A percentile compares a stretch with the other conserved stretches of the same genome.
phyloP scores from a whole-genome alignment of 2,888 invertebrate species.

The Miltochrista miniata region DNA sequence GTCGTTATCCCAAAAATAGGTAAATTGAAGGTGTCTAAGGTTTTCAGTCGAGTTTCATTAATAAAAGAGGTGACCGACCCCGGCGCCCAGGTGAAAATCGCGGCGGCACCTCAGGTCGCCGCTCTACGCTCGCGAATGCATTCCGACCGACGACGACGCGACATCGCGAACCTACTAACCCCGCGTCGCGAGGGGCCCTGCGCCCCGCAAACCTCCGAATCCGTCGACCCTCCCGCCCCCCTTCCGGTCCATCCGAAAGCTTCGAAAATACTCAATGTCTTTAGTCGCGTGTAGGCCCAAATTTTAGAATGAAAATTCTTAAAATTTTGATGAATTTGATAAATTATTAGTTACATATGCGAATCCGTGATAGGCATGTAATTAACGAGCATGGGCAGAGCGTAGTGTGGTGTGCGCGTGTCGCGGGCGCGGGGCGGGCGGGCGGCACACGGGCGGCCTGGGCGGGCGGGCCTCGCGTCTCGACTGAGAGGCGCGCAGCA shows the following conservation, averaged over 20 bases:
- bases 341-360: slow-evolving; percentile 43
- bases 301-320: slow-evolving; percentile 48
- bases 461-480: slow-evolving; percentile 85
- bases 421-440: slow-evolving; percentile 72
- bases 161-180: slow-evolving; percentile 83
- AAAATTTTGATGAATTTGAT: slow-evolving; percentile 38
- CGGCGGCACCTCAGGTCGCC: slow-evolving; percentile 80
- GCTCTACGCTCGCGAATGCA: slow-evolving; percentile 83
- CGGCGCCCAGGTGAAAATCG: slow-evolving; percentile 68
- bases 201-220: slow-evolving; percentile 79
- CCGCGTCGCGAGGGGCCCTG: slow-evolving; percentile 79
- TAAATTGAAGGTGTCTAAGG: slow-evolving; percentile 33
- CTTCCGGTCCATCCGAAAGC: slow-evolving; percentile 79
- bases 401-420: slow-evolving; percentile 57
- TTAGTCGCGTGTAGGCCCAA: slow-evolving; percentile 66
- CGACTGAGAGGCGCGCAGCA: slow-evolving; percentile 87
- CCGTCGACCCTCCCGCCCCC: slow-evolving; percentile 70
- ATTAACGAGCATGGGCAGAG: slow-evolving; percentile 55
- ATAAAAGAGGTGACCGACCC: slow-evolving; percentile 67
- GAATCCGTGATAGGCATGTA: slow-evolving; percentile 48
- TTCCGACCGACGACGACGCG: slow-evolving; percentile 81
- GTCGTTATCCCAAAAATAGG: slow-evolving; percentile 28
- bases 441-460: slow-evolving; percentile 76
- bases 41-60: slow-evolving; percentile 43
- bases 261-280: slow-evolving; percentile 77